phyloP scores from a whole-genome alignment of 2,797 vertebrate species.

The Prionace glauca region DNA sequence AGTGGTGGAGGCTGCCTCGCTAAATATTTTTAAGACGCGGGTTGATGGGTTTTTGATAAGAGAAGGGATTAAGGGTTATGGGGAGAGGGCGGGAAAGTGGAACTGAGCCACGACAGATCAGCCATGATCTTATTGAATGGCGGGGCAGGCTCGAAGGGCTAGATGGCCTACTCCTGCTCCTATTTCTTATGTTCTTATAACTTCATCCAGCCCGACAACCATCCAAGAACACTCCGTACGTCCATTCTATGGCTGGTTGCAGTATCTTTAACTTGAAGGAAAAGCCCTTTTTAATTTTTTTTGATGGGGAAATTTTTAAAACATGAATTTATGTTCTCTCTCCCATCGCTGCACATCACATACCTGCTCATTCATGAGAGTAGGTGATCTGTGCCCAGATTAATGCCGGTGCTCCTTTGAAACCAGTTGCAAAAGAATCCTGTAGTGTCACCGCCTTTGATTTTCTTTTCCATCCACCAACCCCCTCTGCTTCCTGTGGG shows the following conservation, averaged over 20 bases:
- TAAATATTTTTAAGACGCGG: too few relatives aligned
- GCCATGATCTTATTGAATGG: too few relatives aligned
- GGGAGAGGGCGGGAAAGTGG: too few relatives aligned
- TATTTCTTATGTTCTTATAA: too few relatives aligned
- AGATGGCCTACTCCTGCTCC: too few relatives aligned
- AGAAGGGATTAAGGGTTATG: too few relatives aligned
- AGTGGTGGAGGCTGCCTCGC: too few relatives aligned
- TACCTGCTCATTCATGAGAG: neutral
- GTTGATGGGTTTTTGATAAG: too few relatives aligned
- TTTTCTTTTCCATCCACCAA: neutral
- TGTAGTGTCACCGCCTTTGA: neutral
- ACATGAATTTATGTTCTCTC: neutral
- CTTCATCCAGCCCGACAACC: neutral
- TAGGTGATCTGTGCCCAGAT: neutral
- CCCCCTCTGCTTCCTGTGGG: neutral
- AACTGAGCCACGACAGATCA: too few relatives aligned
- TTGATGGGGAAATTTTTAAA: neutral
- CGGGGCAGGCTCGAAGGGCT: too few relatives aligned
- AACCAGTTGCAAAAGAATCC: conserved; percentile 9
- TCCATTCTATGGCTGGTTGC: neutral
- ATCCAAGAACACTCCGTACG: neutral
- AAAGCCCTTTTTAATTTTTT: neutral
- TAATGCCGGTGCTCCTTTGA: neutral
- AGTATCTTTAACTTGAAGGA: neutral
- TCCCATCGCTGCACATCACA: neutral